Evolutionary conservation across 2,888 invertebrate genomes (phyloP).

Genomic region (Patella depressa): DNA sequence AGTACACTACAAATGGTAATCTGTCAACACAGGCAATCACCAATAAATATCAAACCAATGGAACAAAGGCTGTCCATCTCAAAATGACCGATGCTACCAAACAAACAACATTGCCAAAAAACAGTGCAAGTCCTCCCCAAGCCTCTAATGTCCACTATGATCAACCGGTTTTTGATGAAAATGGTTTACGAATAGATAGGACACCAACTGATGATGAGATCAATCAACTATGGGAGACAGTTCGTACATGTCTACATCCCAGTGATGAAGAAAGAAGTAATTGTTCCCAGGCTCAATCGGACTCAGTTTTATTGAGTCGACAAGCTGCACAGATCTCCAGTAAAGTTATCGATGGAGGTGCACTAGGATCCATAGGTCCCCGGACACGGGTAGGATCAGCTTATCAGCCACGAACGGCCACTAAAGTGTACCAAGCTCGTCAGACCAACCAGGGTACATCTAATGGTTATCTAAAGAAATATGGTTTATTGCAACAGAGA

Average conservation of each 20-base stretch:
- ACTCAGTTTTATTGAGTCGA: conserved; percentile 27
- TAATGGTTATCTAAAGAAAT: conserved; percentile 43
- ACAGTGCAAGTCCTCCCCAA: conserved; percentile 33
- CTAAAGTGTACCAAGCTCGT: conserved; percentile 13
- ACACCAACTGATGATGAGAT: conserved; percentile 71
- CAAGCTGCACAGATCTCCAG: conserved; percentile 55
- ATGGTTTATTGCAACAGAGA: conserved; percentile 52
- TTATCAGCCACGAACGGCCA: conserved; percentile 28
- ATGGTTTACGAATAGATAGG: conserved; percentile 62
- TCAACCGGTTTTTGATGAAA: conserved; percentile 53
- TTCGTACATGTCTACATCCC: conserved; percentile 61
- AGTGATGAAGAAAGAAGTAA: conserved; percentile 20
- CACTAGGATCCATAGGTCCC: conserved; percentile 40
- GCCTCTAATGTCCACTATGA: conserved; percentile 32
- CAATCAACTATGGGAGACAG: conserved; percentile 68
- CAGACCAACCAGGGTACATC: background rate
- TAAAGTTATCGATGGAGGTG: conserved; percentile 62
- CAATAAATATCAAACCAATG: background rate
- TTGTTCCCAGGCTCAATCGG: conserved; percentile 18
- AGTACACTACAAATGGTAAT: background rate
- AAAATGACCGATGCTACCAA: conserved; percentile 17
- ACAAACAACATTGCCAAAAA: conserved; percentile 20
- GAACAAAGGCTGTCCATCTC: background rate
- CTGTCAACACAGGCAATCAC: background rate
- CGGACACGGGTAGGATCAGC: conserved; percentile 19